Percentiles rank a stretch among this genome's conserved stretches.
phyloP scores from a whole-genome alignment of 1,140 invertebrate genomes.

The Cephus cinctus region DNA sequence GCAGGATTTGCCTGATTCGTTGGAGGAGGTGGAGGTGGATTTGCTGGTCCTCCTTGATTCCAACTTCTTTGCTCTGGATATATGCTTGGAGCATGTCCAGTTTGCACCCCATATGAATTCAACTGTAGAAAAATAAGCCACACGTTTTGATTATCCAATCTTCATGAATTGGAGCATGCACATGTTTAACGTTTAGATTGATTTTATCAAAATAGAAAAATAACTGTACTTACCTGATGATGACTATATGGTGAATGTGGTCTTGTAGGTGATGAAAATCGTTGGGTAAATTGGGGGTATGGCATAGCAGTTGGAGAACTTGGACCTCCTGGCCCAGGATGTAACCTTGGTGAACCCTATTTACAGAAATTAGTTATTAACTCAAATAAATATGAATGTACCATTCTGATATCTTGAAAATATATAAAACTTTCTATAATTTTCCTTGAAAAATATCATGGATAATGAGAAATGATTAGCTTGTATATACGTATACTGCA shows the following conservation, averaged over 20 bases:
- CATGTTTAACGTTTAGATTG: not conserved
- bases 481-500: not conserved
- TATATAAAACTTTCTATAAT: not conserved
- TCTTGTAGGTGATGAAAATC: constrained; percentile 51
- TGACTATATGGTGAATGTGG: constrained; percentile 57
- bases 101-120: constrained; percentile 49
- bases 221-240: constrained; percentile 48
- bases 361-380: constrained; percentile 12
- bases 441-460: constrained; percentile 7
- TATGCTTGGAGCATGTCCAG: constrained; percentile 46
- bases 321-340: constrained; percentile 48
- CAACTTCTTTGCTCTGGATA: constrained; percentile 53
- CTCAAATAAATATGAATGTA: constrained; percentile 4
- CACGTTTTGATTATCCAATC: no score
- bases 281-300: constrained; percentile 53
- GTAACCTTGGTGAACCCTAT: constrained; percentile 51
- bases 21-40: constrained; percentile 42
- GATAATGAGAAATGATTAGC: no score
- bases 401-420: not conserved
- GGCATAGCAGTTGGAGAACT: constrained; percentile 53
- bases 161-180: not conserved
- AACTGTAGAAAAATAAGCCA: constrained; percentile 35
- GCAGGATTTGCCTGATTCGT: constrained; percentile 50
- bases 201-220: not conserved
- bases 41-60: constrained; percentile 49